phyloP scores from a whole-genome alignment of 2,888 invertebrate species.

The Mimumesa dahlbomi region DNA sequence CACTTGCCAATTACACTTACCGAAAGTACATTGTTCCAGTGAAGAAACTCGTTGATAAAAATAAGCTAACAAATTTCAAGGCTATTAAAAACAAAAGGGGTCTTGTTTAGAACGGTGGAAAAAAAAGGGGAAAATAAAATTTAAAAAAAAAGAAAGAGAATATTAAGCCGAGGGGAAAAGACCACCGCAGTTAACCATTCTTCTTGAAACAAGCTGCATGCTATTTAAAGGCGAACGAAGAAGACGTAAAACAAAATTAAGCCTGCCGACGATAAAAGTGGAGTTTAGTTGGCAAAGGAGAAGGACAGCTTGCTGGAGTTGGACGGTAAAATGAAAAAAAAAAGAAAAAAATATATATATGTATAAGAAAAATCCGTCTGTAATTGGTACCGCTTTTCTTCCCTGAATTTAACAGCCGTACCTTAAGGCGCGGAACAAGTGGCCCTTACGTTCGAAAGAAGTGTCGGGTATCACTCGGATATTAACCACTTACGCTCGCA shows the following conservation, averaged over 20 bases:
- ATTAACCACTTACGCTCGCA: background rate
- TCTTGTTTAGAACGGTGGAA: too few relatives aligned
- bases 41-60: too few relatives aligned
- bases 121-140: too few relatives aligned
- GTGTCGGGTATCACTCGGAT: conserved; percentile 8
- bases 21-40: too few relatives aligned
- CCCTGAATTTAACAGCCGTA: conserved; percentile 3
- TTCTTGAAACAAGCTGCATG: background rate
- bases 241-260: background rate
- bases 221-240: background rate
- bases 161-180: background rate
- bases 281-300: background rate
- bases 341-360: too few relatives aligned
- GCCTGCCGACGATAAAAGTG: background rate
- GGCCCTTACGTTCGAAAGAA: conserved; percentile 4
- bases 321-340: too few relatives aligned
- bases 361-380: conserved; percentile 3
- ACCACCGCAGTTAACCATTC: background rate
- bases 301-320: background rate
- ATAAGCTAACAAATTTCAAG: too few relatives aligned
- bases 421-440: background rate
- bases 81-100: too few relatives aligned
- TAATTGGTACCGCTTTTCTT: background rate
- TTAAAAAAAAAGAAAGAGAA: too few relatives aligned
- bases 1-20: too few relatives aligned